Base-by-base conservation (phyloP, 2,113 vertebrate species). In the Pipa parva region DNA sequence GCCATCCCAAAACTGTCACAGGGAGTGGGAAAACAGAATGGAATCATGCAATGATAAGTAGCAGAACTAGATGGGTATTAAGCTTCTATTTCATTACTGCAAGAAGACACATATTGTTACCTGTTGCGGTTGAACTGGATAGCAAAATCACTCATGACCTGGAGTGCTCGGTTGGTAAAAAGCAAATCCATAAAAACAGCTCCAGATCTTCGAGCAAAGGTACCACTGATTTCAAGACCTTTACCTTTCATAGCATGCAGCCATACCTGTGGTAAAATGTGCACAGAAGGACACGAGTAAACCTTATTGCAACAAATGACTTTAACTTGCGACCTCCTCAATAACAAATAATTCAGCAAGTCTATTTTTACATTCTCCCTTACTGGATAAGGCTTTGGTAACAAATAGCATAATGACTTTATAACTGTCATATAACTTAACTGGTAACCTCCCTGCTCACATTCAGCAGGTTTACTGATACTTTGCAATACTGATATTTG, bases 91-190 rank as follows among this genome's bases (percentile, higher is more conserved):
- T 29, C 50, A 50, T 63, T 49, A 65, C 24, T 39, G 1, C 11
- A 2, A 63, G 74, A 58, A 21, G 27, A 6, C 21, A 11, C 20
- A 42, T n/a, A 7, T 1, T 75, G 76, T n/a, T 74, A 97, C 97
- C 97, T 98, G 84, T 98, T 99, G 72, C 92, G 93, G 81, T 99
- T 99, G 75, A 99, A 98, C 84, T 99, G 97, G 79, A 99, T 95
- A 67, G 97, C 97, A 0, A 99, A 99, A 83, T 98, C 97, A 0
- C 88, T 92, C 96, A 99, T 98, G 77, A 95, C 90, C 71, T 94
- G 96, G 82, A 99, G 90, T 37, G 97, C 97, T 76, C 97, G 97
- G 85, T 99, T 99, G 1, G 88, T 97, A 31, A 99, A 86, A 56
- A 90, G 85, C 1, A 99, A 81, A 73, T 98, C 97, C 96, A 99